Conservation (phyloP, 2,113 vertebrate genomes). For the Tympanuchus pallidicinctus region DNA sequence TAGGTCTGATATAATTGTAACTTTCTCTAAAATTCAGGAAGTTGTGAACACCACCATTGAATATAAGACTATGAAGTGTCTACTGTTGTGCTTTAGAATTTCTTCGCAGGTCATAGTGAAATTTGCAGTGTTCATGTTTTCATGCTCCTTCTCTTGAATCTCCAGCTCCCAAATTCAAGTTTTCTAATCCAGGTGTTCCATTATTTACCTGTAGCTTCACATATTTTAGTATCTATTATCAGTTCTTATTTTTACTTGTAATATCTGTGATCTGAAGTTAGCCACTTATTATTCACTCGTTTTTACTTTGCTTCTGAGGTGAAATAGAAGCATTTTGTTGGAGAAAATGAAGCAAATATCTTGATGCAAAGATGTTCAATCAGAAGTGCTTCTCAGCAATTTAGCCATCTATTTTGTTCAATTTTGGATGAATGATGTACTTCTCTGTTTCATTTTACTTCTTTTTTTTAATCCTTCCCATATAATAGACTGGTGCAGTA, state of each 20-base stretch:
- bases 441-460: neutral
- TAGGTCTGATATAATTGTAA: neutral
- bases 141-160: accelerated
- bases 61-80: neutral
- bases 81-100: neutral
- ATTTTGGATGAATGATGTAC: neutral
- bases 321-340: neutral
- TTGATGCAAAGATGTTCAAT: neutral
- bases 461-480: neutral
- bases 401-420: neutral
- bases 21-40: neutral
- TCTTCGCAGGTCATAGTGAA: no score
- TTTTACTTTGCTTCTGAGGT: neutral
- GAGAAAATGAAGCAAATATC: neutral
- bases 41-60: no score
- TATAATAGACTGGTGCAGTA: neutral
- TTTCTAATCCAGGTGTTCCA: neutral
- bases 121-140: accelerated
- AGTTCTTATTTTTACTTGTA: neutral
- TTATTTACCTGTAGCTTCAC: neutral
- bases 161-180: neutral
- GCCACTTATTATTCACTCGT: neutral
- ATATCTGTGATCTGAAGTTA: neutral
- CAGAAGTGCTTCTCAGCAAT: neutral
- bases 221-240: neutral